Evolutionary conservation across 1,140 invertebrate species (phyloP), one percentile per base, ranked within the genome.

Genomic region (Diorhabda elongata): DNA sequence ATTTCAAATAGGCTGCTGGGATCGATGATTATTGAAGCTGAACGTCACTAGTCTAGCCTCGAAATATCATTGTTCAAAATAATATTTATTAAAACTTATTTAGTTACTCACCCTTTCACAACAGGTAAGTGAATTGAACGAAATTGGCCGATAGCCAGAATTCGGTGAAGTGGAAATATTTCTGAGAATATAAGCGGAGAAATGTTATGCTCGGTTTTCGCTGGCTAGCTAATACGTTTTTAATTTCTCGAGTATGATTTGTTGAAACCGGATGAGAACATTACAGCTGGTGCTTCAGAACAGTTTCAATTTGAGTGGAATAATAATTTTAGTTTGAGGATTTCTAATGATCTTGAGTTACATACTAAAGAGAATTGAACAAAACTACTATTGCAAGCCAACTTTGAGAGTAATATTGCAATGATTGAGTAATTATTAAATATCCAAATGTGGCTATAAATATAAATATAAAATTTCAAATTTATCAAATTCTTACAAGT

Each of bases 11-110:
- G 41, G 65, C 78, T 52, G 47, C n/a, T 52, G 6, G 47, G 78
- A 80, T 79, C 78, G 79, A 80, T 80, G 77, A 73, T 74, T 76
- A 76, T 77, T 77, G 76, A 71, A 74, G 65, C 59, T 68, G 68
- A 66, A 71, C 69, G 66, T 71, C 71, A 70, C 69, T 68, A 73
- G 70, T 72, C 67, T 58, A 62, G 69, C 68, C 67, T 67, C 69
- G 57, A 56, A 68, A 62, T 65, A 71, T 69, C 68, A 67, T 71
- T 73, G 64, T 68, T 61, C 64, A 69, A 42, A 6, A 9, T 9
- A 57, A 5, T 64, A 44, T 64, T 59, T 66, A 67, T 61, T 62
- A 44, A n/a, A 11, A n/a, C 9, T 11, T 8, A 8, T 52, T 52
- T 52, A n/a, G 47, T 57, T 41, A 64, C 70, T 63, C 61, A 66